phyloP scores from a whole-genome alignment of 1,140 invertebrate genomes.

The Brachionus plicatilis region DNA sequence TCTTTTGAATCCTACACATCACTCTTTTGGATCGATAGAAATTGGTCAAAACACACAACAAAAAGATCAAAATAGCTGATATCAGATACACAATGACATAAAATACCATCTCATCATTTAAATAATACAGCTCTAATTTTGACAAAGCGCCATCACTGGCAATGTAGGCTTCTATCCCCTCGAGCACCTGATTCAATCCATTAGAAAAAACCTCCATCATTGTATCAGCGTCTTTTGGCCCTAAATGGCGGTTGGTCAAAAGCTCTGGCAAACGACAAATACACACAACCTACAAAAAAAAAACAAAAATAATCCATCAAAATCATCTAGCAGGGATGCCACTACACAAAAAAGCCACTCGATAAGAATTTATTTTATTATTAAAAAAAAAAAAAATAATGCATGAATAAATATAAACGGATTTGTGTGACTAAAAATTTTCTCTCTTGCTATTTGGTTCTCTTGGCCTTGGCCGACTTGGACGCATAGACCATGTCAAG shows the following conservation, averaged over 20 bases:
- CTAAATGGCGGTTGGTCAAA: not conserved
- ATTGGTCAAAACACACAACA: not conserved
- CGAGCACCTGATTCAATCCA: not conserved
- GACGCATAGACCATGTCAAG: not conserved
- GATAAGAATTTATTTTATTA: not conserved
- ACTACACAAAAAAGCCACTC: not conserved
- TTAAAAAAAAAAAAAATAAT: not conserved
- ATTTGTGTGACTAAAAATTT: not conserved
- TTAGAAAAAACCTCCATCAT: not conserved
- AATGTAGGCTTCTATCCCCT: not conserved
- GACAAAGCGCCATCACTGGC: not conserved
- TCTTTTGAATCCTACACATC: not conserved
- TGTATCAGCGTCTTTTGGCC: not conserved
- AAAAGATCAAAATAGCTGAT: not conserved
- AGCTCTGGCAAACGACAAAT: slow-evolving; percentile 28
- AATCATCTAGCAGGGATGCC: not conserved
- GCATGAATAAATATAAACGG: not conserved
- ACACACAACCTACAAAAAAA: slow-evolving; percentile 24
- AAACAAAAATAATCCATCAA: not conserved
- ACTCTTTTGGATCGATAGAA: not conserved
- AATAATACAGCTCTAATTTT: slow-evolving; percentile 1
- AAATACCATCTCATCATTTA: slow-evolving; percentile 17
- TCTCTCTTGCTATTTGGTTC: not conserved
- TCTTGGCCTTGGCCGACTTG: not conserved
- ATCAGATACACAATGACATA: slow-evolving; percentile 20